Evolutionary conservation across 2,797 vertebrate genomes (phyloP).

Genomic region (Telmatherina bonti): DNA sequence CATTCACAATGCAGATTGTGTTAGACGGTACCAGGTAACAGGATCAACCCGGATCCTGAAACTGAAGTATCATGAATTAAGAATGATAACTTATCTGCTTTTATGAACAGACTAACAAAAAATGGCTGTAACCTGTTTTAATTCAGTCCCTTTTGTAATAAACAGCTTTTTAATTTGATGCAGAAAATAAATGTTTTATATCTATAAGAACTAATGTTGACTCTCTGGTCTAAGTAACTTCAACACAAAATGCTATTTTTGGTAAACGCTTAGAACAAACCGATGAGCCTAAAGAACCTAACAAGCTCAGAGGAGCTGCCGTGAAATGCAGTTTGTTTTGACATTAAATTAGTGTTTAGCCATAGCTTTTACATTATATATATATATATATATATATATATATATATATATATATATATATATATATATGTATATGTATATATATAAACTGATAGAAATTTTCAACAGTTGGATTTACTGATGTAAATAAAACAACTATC

Average conservation of each 20-base stretch:
- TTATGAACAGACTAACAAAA: background rate
- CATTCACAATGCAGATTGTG: background rate
- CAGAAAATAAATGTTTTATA: background rate
- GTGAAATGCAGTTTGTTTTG: background rate
- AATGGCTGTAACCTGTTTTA: background rate
- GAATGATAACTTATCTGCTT: constrained; percentile 2
- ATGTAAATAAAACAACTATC: background rate
- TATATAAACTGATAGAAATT: too few relatives aligned
- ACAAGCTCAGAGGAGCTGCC: background rate
- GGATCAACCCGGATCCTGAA: background rate
- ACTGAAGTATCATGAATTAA: background rate
- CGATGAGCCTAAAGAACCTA: background rate
- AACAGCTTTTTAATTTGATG: background rate
- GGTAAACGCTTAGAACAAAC: too few relatives aligned
- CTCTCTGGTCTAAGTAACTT: background rate
- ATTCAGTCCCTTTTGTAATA: background rate
- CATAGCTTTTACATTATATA: background rate
- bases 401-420: too few relatives aligned
- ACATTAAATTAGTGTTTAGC: background rate
- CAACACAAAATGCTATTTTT: background rate
- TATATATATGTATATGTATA: too few relatives aligned
- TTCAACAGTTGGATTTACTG: too few relatives aligned
- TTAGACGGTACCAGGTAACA: background rate
- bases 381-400: too few relatives aligned
- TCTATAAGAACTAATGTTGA: background rate